phyloP scores from a whole-genome alignment of 2,888 invertebrate species.

The Dichetophora obliterata region DNA sequence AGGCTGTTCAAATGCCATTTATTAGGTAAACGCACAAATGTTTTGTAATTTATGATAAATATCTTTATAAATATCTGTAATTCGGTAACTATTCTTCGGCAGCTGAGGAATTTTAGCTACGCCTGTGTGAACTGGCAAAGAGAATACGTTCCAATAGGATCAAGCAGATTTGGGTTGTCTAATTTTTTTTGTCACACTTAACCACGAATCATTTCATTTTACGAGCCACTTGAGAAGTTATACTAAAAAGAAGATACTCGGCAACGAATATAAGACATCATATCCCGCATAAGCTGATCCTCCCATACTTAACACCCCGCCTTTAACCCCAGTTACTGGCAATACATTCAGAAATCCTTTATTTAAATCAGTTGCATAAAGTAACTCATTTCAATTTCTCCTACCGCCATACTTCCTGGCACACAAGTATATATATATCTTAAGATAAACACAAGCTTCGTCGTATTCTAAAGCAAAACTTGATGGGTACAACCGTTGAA shows the following conservation, averaged over 20 bases:
- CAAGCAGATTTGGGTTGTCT: too few relatives aligned
- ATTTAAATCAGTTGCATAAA: constrained; percentile 35
- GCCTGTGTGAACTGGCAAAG: too few relatives aligned
- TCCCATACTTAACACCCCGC: neutral
- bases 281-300: neutral
- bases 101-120: too few relatives aligned
- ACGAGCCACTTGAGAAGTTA: neutral
- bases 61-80: too few relatives aligned
- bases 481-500: neutral
- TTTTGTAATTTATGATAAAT: too few relatives aligned
- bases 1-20: too few relatives aligned
- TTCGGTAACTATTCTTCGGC: too few relatives aligned
- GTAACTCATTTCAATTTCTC: constrained; percentile 35
- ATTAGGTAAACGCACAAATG: too few relatives aligned
- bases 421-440: neutral
- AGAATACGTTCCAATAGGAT: too few relatives aligned
- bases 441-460: neutral
- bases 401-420: neutral
- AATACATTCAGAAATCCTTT: constrained; percentile 43
- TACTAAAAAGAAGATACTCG: neutral
- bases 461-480: neutral
- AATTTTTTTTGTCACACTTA: neutral
- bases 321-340: constrained; percentile 20
- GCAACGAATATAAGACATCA: neutral
- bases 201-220: constrained; percentile 18